Evolutionary conservation across 2,113 vertebrate genomes (phyloP).

Genomic region (Strix aluco): DNA sequence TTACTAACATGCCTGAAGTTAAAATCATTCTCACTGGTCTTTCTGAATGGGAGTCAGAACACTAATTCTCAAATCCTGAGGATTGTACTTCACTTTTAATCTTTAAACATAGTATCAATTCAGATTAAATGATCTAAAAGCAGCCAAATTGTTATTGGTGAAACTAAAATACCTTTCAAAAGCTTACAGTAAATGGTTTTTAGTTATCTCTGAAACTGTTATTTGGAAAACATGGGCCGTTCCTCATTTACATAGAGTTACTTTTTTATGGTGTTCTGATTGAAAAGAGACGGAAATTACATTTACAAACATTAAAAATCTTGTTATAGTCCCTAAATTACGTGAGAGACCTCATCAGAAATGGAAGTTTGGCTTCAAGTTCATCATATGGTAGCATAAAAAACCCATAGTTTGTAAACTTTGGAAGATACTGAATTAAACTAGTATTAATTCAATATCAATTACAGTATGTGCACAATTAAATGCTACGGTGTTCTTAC

Average conservation of each 20-base stretch:
- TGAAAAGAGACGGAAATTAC: background rate
- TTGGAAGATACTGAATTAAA: background rate
- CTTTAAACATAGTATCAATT: background rate
- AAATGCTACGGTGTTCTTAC: background rate
- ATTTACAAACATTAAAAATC: background rate
- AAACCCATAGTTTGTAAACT: background rate
- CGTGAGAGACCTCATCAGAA: background rate
- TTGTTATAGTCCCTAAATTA: background rate
- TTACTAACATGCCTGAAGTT: background rate
- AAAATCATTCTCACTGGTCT: background rate
- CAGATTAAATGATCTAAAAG: slow-evolving; percentile 15
- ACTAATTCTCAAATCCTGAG: slow-evolving; percentile 26
- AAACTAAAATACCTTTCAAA: slow-evolving; percentile 23
- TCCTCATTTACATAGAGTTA: slow-evolving; percentile 7
- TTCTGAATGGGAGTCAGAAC: background rate
- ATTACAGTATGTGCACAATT: background rate
- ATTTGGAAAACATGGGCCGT: background rate
- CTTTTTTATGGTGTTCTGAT: background rate
- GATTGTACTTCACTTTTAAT: slow-evolving; percentile 19
- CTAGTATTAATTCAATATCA: background rate
- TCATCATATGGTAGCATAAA: background rate
- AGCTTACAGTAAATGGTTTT: background rate
- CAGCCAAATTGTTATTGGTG: background rate
- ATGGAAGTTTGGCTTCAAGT: background rate
- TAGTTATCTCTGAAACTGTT: background rate